A percentile compares a stretch with the other conserved stretches of the same genome.
Evolutionary conservation across 2,113 vertebrate genomes (phyloP).

Genomic region (Prochilodus magdalenae): DNA sequence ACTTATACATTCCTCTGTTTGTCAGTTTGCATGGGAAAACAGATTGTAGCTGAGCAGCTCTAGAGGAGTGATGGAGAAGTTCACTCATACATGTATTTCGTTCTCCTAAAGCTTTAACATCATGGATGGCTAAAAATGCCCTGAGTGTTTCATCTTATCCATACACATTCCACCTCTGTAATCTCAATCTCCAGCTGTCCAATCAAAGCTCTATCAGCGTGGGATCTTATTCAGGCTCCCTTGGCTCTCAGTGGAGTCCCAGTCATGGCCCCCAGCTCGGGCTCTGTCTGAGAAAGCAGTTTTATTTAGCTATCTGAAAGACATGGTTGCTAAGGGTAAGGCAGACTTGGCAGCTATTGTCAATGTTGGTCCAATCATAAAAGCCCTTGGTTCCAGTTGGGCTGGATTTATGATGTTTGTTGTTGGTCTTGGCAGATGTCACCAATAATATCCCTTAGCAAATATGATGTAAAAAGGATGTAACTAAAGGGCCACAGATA

Average conservation of each 20-base stretch:
- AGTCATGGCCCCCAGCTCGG: neutral
- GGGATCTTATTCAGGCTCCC: constrained; percentile 14
- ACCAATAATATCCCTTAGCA: neutral
- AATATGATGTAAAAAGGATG: neutral
- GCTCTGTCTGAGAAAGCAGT: neutral
- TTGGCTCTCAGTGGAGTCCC: neutral
- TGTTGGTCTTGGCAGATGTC: neutral
- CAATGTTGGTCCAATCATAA: neutral
- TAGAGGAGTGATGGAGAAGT: neutral
- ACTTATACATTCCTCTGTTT: constrained; percentile 63
- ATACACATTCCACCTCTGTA: constrained; percentile 22
- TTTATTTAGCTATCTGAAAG: neutral
- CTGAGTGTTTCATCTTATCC: constrained; percentile 21
- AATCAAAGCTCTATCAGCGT: constrained; percentile 23
- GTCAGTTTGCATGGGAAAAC: constrained; percentile 71
- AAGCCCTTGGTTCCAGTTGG: neutral
- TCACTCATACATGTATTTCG: constrained; percentile 14
- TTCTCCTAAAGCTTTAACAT: constrained; percentile 20
- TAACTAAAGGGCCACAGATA: neutral
- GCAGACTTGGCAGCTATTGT: constrained; percentile 4
- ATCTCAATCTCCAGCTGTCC: constrained; percentile 16
- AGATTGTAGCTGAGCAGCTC: constrained; percentile 42
- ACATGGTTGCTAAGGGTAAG: neutral
- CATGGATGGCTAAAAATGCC: constrained; percentile 11
- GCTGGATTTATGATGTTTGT: constrained; percentile 2